These are phyloP conservation scores for Corythornis vintsioides DNA, from an alignment of 2,113 vertebrate species.

Conservation along the genomic window DNA sequence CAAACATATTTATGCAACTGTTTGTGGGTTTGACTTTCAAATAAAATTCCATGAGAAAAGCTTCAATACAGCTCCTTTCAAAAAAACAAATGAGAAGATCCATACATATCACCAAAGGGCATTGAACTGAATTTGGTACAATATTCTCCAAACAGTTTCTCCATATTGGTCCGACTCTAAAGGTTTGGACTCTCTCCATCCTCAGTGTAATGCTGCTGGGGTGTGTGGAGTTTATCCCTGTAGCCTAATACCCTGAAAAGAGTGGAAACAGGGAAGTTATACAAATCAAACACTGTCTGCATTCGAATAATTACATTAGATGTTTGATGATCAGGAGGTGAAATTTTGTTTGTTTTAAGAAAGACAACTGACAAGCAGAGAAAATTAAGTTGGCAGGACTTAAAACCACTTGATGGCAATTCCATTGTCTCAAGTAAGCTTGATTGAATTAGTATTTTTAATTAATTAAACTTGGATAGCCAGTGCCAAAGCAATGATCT, in stretches of 20 bases:
- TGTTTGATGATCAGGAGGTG: constrained; percentile 32
- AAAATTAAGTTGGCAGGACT: constrained; percentile 48
- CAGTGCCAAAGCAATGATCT: not conserved
- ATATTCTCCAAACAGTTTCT: not conserved
- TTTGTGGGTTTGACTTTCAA: constrained; percentile 57
- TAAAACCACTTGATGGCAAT: constrained; percentile 47
- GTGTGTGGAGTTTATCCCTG: constrained; percentile 30
- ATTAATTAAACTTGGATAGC: constrained; percentile 54
- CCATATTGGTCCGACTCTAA: not conserved
- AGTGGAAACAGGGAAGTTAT: constrained; percentile 21
- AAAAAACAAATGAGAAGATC: constrained; percentile 33
- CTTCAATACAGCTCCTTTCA: constrained; percentile 43
- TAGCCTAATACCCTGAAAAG: constrained; percentile 15
- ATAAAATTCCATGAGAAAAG: constrained; percentile 36
- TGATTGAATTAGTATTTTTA: constrained; percentile 52
- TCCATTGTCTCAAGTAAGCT: constrained; percentile 38
- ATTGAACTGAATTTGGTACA: constrained; percentile 3
- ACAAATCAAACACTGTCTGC: constrained; percentile 49
- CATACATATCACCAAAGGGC: not conserved
- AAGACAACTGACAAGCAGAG: constrained; percentile 30
- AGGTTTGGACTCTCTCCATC: constrained; percentile 34
- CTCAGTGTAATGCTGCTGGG: constrained; percentile 21
- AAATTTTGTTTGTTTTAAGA: constrained; percentile 47
- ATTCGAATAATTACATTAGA: constrained; percentile 46
- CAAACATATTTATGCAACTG: constrained; percentile 57